Conservation (phyloP, 2,113 vertebrate genomes). For the Chitala chitala region DNA sequence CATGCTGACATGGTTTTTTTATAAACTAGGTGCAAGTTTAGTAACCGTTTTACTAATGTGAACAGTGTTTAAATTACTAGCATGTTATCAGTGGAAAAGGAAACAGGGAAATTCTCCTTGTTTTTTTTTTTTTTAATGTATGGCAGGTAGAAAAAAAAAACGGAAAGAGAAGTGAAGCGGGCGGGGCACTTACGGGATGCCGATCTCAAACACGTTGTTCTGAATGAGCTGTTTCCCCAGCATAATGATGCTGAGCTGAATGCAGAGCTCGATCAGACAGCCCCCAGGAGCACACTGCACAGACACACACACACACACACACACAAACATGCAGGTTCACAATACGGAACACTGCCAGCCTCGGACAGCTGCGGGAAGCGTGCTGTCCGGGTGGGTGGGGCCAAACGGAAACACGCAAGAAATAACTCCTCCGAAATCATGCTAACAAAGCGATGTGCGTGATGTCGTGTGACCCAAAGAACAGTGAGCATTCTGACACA, state of each 20-base stretch:
- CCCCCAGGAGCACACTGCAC: conserved; percentile 90
- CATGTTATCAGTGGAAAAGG: no score
- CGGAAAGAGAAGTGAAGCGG: neutral
- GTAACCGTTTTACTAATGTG: no score
- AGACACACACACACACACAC: conserved; percentile 10
- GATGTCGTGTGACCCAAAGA: neutral
- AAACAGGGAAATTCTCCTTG: conserved; percentile 15
- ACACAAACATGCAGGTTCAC: neutral
- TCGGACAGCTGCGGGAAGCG: neutral
- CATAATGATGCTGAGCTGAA: conserved; percentile 98
- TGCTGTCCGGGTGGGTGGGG: no score
- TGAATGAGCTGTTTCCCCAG: conserved; percentile 96
- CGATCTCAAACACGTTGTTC: conserved; percentile 95
- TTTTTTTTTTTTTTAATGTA: conserved; percentile 24
- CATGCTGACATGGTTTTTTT: no score
- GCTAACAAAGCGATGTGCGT: neutral
- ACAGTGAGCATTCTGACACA: neutral
- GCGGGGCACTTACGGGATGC: conserved; percentile 80
- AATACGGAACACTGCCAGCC: neutral
- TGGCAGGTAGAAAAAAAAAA: no score
- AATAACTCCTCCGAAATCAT: neutral
- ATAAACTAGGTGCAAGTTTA: no score
- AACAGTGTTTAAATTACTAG: no score
- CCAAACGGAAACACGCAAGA: neutral
- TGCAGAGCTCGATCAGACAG: conserved; percentile 94